Base-by-base conservation (phyloP, 2,888 invertebrate species). In the Campoletis raptor region DNA sequence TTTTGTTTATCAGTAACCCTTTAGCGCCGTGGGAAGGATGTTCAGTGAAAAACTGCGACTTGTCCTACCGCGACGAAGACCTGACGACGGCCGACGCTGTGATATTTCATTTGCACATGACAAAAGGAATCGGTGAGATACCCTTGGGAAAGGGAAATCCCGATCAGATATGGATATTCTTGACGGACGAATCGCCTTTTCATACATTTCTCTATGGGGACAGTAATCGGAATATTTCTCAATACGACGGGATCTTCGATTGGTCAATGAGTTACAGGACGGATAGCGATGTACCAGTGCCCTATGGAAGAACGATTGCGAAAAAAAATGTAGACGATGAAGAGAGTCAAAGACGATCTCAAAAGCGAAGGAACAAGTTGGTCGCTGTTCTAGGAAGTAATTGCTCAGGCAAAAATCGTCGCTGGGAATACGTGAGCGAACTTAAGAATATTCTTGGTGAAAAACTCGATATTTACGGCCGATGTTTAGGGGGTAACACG, bases 211-310 rank as follows among this genome's bases (percentile, higher is more conserved):
- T 95, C 0, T 89, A 95, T 57, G 90, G 94, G 0, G 91, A 91
- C 9, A 40, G 12, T 21, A 90, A 89, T 12, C 92, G 91, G 57
- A 94, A 94, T 0, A 90, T 95, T 2, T 90, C 92, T 2, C 30
- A 45, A 42, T 95, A 96, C 88, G 95, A 96, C 85, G 95, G 96
- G 18, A 87, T 96, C n/a, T 97, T 97, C 90, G 97, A 97, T 91
- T 97, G 97, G 96, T 96, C 96, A 0, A 96, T 97, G 96, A 95
- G 95, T 2, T 97, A 96, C 91, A 96, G 97, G 91, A 95, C 94
- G 91, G 95, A 96, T 87, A 95, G 96, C 2, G 96, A 97, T 88
- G 94, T 97, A 21, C 96, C 96, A 0, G 96, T 96, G 5, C 96
- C 96, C 0, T 96, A 97, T 83, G 97, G 96, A 0, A 95, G 96